phyloP scores from a whole-genome alignment of 2,113 vertebrate genomes.

The Caloenas nicobarica region DNA sequence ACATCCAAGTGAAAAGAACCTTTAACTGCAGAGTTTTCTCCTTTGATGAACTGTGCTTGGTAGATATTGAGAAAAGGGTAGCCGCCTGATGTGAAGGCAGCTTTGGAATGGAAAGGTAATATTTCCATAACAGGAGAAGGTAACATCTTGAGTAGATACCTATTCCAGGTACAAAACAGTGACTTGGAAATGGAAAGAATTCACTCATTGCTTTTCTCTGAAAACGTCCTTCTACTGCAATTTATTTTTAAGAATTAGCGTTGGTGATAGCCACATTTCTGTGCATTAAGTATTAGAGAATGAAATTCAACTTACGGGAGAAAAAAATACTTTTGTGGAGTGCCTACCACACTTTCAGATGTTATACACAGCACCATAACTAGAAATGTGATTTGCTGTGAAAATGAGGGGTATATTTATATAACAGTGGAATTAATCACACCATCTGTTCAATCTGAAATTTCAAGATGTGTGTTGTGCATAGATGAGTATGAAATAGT shows the following conservation, averaged over 20 bases:
- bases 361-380: background rate
- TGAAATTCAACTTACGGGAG: background rate
- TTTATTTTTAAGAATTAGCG: background rate
- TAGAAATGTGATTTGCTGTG: constrained; percentile 15
- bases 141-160: background rate
- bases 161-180: background rate
- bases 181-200: background rate
- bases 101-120: background rate
- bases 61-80: background rate
- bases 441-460: constrained; percentile 20
- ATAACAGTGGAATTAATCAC: constrained; percentile 2
- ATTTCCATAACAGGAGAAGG: background rate
- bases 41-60: background rate
- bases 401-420: constrained; percentile 30
- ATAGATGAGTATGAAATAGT: background rate
- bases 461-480: background rate
- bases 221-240: background rate
- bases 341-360: background rate
- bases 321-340: background rate
- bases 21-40: background rate
- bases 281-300: background rate
- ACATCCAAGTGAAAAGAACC: background rate
- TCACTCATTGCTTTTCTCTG: background rate
- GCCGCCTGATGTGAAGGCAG: background rate
- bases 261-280: background rate